phyloP scores from a whole-genome alignment of 2,888 invertebrate genomes.

The Tetheella fluctuosa region DNA sequence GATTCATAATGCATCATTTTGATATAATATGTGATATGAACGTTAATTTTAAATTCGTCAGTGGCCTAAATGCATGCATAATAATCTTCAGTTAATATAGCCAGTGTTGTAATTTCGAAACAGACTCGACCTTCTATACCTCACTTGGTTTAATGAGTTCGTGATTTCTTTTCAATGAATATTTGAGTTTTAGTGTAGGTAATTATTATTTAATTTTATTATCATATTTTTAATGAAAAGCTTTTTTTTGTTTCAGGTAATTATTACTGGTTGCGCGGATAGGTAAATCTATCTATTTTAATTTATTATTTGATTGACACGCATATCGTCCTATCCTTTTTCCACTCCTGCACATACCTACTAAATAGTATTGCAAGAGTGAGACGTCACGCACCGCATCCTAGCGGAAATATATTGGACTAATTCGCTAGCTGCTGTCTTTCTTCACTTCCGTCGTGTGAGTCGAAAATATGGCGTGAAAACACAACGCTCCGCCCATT shows the following conservation, averaged over 20 bases:
- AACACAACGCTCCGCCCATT: too few relatives aligned
- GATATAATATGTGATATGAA: conserved; percentile 15
- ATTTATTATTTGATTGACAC: too few relatives aligned
- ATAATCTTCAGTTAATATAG: conserved; percentile 62
- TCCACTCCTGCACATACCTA: too few relatives aligned
- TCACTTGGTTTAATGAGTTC: conserved; percentile 49
- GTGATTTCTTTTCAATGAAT: conserved; percentile 52
- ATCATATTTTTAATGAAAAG: conserved; percentile 33
- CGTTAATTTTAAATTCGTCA: conserved; percentile 52
- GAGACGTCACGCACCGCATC: too few relatives aligned
- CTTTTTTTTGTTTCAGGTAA: conserved; percentile 74
- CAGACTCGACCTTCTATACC: conserved; percentile 64
- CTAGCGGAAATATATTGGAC: too few relatives aligned
- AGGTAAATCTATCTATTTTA: too few relatives aligned
- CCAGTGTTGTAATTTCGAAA: conserved; percentile 66
- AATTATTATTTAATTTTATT: conserved; percentile 37
- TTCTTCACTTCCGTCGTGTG: too few relatives aligned
- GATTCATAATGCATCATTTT: not conserved
- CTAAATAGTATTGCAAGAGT: too few relatives aligned
- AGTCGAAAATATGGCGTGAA: too few relatives aligned
- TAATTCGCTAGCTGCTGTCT: too few relatives aligned
- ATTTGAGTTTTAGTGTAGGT: conserved; percentile 32
- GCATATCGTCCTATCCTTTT: too few relatives aligned
- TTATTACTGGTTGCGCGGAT: too few relatives aligned
- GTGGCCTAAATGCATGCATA: conserved; percentile 74